Conservation (phyloP, 2,797 vertebrate species). For the Coranthus polyacanthus region DNA sequence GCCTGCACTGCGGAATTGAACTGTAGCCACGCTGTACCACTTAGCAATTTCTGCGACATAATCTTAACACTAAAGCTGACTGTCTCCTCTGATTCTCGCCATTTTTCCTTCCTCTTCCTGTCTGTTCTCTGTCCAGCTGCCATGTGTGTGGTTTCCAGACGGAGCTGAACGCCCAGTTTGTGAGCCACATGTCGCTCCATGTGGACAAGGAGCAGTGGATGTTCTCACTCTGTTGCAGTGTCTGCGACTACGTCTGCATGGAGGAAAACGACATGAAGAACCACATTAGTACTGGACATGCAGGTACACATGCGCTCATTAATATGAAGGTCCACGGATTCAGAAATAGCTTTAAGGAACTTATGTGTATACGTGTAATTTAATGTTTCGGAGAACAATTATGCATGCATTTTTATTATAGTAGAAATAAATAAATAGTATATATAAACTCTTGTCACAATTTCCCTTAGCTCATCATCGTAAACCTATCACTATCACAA, state of each 20-base stretch:
- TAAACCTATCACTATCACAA: neutral
- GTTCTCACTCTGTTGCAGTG: constrained; percentile 98
- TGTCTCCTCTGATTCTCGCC: constrained; percentile 50
- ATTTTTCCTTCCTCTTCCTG: constrained; percentile 53
- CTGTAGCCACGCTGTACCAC: constrained; percentile 25
- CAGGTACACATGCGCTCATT: constrained; percentile 84
- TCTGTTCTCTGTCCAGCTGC: constrained; percentile 88
- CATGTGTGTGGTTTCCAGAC: constrained; percentile 99
- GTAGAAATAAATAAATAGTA: neutral
- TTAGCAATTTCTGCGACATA: constrained; percentile 56
- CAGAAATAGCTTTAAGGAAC: no score
- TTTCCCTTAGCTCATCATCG: no score
- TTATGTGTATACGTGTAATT: no score
- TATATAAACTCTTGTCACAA: no score
- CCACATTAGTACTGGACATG: constrained; percentile 92
- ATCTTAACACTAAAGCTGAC: constrained; percentile 62
- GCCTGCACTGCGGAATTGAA: constrained; percentile 14
- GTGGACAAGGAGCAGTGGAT: constrained; percentile 99
- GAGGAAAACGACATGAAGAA: constrained; percentile 96
- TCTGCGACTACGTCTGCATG: constrained; percentile 96
- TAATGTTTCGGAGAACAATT: neutral
- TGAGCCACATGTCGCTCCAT: constrained; percentile 99
- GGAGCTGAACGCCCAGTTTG: constrained; percentile 98
- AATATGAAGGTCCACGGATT: neutral
- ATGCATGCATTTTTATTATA: no score